Base-by-base conservation (phyloP, 2,797 vertebrate species). In the Rhadinocentrus ornatus region DNA sequence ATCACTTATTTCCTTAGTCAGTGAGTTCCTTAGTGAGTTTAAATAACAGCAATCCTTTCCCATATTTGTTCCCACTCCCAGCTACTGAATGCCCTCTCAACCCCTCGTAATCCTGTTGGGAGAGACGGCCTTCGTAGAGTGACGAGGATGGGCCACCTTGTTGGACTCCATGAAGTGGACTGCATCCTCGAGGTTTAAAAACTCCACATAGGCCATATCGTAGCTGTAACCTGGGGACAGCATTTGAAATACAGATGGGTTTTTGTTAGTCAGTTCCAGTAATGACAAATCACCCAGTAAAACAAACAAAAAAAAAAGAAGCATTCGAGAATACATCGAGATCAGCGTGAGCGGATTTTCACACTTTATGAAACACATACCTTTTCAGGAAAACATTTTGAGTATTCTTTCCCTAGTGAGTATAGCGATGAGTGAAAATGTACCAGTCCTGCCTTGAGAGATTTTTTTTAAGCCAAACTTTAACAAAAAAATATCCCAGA, bases 201-300 rank as follows among this genome's bases (percentile, higher is more conserved):
- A 99, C 95, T 99, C 98, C 98, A 99, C 98, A 98, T 97, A 99
- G 98, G 98, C 98, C 96, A 96, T 99, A 99, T 98, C 98, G 97
- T 96, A 97, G 98, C 98, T 97, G 97, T 99, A 99, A 99, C 98
- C 98, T 99, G 97, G 98, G 98, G 97, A 99, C 97, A 99, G 98
- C 97, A 99, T 99, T 99, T 99, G 97, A 95, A 99, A 99, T 99
- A 99, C 97, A 99, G 96, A 99, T 97, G 97, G 96, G 96, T 96
- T 97, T 97, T 96, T 95, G 97, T 99, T 99, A 99, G 98, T 99
- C 96, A 96, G 86, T 91, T 87, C 92, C 93, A 93, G 91, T 87
- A 89, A 93, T 83, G 88, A 91, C 86, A 92, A 32, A 77, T 86
- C 82, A 90, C 81, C 84, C 80, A 85, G 84, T 85, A 69, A 89